Evolutionary conservation across 2,113 vertebrate species (phyloP).

Genomic region (Rhizomys pruinosus): DNA sequence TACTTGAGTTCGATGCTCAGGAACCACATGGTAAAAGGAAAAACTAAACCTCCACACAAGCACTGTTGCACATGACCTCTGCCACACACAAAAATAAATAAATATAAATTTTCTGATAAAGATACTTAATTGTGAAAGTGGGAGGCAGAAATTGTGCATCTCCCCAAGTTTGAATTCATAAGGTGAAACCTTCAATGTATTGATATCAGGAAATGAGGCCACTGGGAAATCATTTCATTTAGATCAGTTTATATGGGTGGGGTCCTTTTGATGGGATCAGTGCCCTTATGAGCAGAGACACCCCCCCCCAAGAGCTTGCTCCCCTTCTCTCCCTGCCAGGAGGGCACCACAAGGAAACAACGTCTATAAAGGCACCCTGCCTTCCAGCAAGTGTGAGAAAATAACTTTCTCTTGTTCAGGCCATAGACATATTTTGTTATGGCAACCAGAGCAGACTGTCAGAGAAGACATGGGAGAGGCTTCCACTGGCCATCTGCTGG

Average conservation of each 20-base stretch:
- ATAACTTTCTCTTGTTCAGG: neutral
- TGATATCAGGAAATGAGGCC: no score
- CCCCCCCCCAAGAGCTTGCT: neutral
- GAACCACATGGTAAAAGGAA: neutral
- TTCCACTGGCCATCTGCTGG: neutral
- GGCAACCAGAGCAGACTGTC: neutral
- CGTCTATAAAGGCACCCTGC: no score
- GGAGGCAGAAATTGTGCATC: neutral
- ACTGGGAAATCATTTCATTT: neutral
- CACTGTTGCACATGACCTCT: no score
- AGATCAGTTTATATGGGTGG: neutral
- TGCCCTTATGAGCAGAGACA: neutral
- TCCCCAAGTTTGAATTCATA: neutral
- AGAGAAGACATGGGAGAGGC: neutral
- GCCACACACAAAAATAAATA: neutral
- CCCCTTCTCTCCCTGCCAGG: neutral
- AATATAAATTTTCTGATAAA: neutral
- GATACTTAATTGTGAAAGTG: neutral
- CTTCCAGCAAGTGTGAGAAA: neutral
- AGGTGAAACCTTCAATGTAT: neutral
- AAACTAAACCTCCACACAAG: neutral
- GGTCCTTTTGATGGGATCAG: neutral
- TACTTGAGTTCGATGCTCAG: neutral
- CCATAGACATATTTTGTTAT: fast-evolving
- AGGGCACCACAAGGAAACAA: neutral